These are phyloP conservation scores for Bombus picipes DNA, from an alignment of 1,140 invertebrate genomes.

Conservation along the genomic window DNA sequence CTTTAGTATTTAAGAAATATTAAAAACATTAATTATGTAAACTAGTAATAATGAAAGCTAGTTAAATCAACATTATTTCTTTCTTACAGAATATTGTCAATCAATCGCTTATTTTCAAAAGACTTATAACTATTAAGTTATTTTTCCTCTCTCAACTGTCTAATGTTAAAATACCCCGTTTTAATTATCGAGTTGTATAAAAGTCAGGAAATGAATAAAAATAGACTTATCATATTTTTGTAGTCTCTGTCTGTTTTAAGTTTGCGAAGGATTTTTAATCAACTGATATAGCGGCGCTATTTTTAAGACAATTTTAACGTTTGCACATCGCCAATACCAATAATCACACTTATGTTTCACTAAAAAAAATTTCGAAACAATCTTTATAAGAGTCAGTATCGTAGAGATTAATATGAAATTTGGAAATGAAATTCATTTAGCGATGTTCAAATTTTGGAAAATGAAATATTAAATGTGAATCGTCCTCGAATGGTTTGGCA, in stretches of 20 bases:
- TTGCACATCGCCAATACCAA: background rate
- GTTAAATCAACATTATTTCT: background rate
- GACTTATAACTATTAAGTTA: no score
- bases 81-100: no score
- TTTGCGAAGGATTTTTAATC: background rate
- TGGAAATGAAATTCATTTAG: background rate
- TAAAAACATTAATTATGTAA: background rate
- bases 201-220: background rate
- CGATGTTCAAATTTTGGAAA: background rate
- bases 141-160: no score
- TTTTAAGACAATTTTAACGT: background rate
- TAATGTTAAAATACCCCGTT: background rate
- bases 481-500: background rate
- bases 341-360: no score
- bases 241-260: background rate
- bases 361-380: background rate
- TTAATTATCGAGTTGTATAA: background rate
- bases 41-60: background rate
- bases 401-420: background rate
- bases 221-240: background rate
- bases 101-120: background rate
- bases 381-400: background rate
- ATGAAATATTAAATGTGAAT: background rate
- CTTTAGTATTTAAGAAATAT: background rate
- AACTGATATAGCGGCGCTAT: no score